A percentile compares a stretch with the other conserved stretches of the same genome.
phyloP scores from a whole-genome alignment of 2,113 vertebrate genomes.

The Tursiops truncatus region DNA sequence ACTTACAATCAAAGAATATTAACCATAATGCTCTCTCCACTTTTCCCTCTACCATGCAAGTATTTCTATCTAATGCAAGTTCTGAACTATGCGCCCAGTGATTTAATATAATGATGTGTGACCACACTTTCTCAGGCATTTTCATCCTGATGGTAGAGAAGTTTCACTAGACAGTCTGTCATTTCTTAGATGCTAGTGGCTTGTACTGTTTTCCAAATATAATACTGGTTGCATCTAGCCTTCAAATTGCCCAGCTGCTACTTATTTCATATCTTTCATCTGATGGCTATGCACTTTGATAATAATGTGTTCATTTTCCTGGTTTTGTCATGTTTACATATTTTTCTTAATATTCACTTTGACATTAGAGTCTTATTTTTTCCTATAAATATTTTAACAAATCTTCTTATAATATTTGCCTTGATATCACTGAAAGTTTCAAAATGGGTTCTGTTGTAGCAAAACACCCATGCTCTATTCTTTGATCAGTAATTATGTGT shows the following conservation, averaged over 20 bases:
- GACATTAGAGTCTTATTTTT: neutral
- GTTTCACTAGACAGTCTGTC: neutral
- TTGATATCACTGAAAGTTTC: neutral
- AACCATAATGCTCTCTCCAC: neutral
- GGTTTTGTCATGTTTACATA: neutral
- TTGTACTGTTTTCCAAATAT: constrained; percentile 6
- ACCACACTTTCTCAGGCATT: neutral
- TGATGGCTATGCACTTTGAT: neutral
- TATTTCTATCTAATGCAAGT: neutral
- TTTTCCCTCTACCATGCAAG: neutral
- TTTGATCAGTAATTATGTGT: neutral
- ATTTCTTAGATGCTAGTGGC: constrained; percentile 28
- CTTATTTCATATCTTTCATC: neutral
- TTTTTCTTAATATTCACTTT: constrained; percentile 28
- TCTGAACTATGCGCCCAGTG: neutral
- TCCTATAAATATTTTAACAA: neutral
- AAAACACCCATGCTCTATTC: neutral
- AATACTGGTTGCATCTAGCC: neutral
- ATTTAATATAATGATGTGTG: neutral
- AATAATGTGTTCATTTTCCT: neutral
- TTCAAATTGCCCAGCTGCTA: neutral
- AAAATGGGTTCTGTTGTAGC: neutral
- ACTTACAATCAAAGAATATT: neutral
- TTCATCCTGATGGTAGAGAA: neutral
- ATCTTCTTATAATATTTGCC: neutral